Conservation (phyloP, 2,113 vertebrate genomes). For the Pelvicachromis taeniatus region DNA sequence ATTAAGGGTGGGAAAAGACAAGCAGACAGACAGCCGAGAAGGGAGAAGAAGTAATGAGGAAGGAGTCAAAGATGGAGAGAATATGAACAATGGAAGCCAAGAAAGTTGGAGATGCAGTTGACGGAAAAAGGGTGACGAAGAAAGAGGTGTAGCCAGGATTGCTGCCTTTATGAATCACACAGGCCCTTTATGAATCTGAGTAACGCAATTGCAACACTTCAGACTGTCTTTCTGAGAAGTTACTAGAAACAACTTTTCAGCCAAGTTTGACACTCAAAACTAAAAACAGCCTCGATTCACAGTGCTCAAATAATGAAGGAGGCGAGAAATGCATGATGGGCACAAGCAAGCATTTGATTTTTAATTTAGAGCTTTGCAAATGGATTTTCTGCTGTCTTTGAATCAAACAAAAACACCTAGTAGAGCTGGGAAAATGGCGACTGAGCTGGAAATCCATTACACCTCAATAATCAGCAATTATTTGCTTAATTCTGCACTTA, state of each 20-base stretch:
- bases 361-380: constrained; percentile 25
- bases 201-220: constrained; percentile 4
- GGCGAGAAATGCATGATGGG: not conserved
- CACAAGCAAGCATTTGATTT: constrained; percentile 4
- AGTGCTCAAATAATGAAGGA: constrained; percentile 11
- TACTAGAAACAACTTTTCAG: not conserved
- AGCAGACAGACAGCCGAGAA: not conserved
- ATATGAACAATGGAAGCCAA: not conserved
- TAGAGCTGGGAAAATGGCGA: not conserved
- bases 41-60: not conserved
- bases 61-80: not conserved
- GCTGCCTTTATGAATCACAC: constrained; percentile 16
- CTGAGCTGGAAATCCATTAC: not conserved
- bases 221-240: not conserved
- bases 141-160: not conserved
- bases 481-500: not conserved
- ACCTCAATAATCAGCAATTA: not conserved
- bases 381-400: constrained; percentile 4
- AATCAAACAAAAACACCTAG: constrained; percentile 17
- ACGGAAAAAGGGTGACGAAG: not conserved
- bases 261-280: not conserved
- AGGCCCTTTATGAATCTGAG: not conserved
- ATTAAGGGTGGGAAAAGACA: not conserved
- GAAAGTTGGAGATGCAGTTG: not conserved
- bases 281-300: not conserved